phyloP scores from a whole-genome alignment of 1,140 invertebrate genomes.

The Nymphalis io region DNA sequence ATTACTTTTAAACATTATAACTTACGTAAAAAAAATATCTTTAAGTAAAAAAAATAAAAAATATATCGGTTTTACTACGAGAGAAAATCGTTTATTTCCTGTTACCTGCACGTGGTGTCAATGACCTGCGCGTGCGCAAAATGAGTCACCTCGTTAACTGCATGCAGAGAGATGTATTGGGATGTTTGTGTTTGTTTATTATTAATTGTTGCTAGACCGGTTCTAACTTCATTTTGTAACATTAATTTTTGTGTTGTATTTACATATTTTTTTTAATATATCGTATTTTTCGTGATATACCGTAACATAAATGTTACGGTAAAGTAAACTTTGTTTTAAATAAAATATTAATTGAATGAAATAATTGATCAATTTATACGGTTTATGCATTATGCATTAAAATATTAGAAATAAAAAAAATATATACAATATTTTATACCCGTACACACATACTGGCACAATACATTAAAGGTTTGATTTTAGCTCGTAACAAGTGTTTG shows the following conservation, averaged over 20 bases:
- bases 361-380: no score
- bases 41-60: background rate
- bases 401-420: no score
- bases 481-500: no score
- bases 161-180: constrained; percentile 9
- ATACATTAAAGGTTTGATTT: no score
- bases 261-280: background rate
- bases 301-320: no score
- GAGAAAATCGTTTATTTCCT: background rate
- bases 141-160: constrained; percentile 15
- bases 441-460: no score
- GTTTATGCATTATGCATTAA: no score
- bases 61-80: background rate
- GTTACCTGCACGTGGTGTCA: constrained; percentile 17
- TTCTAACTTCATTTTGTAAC: background rate
- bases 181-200: constrained; percentile 2
- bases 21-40: no score
- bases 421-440: no score
- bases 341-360: no score
- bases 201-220: constrained; percentile 17
- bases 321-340: no score
- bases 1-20: no score
- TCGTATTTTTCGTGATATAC: background rate
- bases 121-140: constrained; percentile 12
- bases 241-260: background rate